phyloP scores from a whole-genome alignment of 2,888 invertebrate species.

The Mimas tiliae region DNA sequence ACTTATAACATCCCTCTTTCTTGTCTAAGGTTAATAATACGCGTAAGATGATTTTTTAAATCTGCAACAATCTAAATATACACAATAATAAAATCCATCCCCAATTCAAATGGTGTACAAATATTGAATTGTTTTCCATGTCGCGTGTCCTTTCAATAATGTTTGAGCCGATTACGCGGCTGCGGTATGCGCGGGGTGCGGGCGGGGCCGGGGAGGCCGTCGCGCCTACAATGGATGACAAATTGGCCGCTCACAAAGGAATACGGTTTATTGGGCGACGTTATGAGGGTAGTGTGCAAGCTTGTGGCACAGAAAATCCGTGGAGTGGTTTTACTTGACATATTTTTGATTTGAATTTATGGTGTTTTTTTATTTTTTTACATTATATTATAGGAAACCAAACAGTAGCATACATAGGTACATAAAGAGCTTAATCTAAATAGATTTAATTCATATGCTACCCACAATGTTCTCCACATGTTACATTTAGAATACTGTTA shows the following conservation, averaged over 20 bases:
- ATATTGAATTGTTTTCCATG: slow-evolving; percentile 33
- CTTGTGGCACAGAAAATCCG: slow-evolving; percentile 45
- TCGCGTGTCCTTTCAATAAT: slow-evolving; percentile 31
- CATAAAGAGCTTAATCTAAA: no score
- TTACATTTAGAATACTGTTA: no score
- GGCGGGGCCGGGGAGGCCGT: background rate
- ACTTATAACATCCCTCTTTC: background rate
- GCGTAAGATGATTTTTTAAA: background rate
- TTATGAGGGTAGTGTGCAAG: slow-evolving; percentile 53
- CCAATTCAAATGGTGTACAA: slow-evolving; percentile 24
- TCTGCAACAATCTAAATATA: background rate
- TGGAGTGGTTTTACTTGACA: slow-evolving; percentile 43
- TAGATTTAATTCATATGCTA: no score
- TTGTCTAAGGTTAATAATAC: background rate
- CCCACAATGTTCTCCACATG: no score
- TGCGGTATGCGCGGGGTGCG: slow-evolving; percentile 27
- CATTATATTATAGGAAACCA: no score
- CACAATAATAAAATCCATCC: background rate
- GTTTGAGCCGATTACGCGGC: slow-evolving; percentile 30
- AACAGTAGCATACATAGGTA: no score
- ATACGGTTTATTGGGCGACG: slow-evolving; percentile 24
- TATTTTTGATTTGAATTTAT: background rate
- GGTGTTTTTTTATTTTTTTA: no score
- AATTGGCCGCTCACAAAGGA: slow-evolving; percentile 57
- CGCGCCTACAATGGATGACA: slow-evolving; percentile 23